Conservation (phyloP, 2,113 vertebrate genomes). For the Pholis gunnellus region DNA sequence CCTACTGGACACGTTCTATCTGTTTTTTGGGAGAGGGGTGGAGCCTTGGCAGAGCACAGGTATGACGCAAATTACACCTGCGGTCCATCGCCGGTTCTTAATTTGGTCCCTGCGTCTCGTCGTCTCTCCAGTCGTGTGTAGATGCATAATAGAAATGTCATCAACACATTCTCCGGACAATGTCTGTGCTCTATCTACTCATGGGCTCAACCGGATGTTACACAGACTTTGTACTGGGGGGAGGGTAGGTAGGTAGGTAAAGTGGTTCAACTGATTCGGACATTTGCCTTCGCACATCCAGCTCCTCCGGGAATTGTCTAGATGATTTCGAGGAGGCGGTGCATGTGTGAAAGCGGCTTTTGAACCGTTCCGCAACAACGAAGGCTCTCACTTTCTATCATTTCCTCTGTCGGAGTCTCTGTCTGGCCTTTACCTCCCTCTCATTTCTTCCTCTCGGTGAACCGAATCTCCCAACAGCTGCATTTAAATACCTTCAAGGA, state of each 20-base stretch:
- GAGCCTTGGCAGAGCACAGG: no score
- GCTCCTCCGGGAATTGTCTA: not conserved
- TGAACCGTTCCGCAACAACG: not conserved
- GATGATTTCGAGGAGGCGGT: not conserved
- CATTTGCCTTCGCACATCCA: not conserved
- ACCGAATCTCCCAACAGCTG: constrained; percentile 21
- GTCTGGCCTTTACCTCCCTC: not conserved
- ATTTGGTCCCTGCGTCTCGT: not conserved
- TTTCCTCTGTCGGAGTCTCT: not conserved
- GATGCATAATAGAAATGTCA: not conserved
- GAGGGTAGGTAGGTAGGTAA: not conserved
- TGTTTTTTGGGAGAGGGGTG: no score
- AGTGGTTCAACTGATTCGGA: not conserved
- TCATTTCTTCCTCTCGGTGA: constrained; percentile 4
- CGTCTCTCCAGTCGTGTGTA: not conserved
- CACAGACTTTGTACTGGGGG: not conserved
- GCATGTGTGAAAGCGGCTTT: not conserved
- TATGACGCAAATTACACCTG: no score
- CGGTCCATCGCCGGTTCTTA: not conserved
- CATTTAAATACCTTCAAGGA: constrained; percentile 47
- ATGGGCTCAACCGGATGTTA: not conserved
- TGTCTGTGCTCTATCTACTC: not conserved
- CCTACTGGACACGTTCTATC: no score
- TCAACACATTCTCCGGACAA: not conserved
- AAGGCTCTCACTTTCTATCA: not conserved